Evolutionary conservation across 2,797 vertebrate genomes (phyloP).

Genomic region (Pelochelys cantorii): DNA sequence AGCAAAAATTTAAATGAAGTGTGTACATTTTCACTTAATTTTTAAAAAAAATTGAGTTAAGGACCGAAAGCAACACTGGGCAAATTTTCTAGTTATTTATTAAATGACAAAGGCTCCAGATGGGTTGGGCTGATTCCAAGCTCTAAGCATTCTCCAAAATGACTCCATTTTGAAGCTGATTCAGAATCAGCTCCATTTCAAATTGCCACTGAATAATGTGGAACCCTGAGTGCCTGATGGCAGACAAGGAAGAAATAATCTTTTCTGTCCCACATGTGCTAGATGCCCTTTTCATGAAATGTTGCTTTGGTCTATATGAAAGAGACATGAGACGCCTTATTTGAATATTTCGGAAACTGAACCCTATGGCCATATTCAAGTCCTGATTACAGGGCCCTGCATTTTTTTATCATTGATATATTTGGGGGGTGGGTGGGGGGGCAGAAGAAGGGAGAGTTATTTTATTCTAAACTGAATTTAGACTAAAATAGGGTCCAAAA

Average conservation of each 20-base stretch:
- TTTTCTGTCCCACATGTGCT: constrained; percentile 43
- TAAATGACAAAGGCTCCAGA: constrained; percentile 66
- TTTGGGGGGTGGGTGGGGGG: neutral
- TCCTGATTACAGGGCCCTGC: neutral
- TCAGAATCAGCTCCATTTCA: constrained; percentile 45
- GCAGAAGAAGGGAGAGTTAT: neutral
- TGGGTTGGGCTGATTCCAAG: constrained; percentile 71
- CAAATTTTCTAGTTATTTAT: constrained; percentile 8
- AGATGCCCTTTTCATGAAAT: constrained; percentile 26
- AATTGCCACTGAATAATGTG: constrained; percentile 29
- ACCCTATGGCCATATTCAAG: neutral
- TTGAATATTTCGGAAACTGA: constrained; percentile 58
- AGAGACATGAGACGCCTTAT: constrained; percentile 35
- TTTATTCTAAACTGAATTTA: neutral
- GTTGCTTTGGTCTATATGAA: constrained; percentile 58
- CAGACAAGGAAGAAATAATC: constrained; percentile 29
- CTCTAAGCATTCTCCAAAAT: constrained; percentile 60
- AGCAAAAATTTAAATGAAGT: too few relatives aligned
- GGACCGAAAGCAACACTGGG: too few relatives aligned
- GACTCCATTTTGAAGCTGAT: constrained; percentile 61
- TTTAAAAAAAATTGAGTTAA: too few relatives aligned
- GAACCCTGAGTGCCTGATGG: constrained; percentile 54
- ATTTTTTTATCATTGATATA: neutral
- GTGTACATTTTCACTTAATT: too few relatives aligned
- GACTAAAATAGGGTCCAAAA: neutral